Evolutionary conservation across 2,888 invertebrate species (phyloP), one percentile per base, ranked within the genome.

Genomic region (Hypomecis punctinalis): DNA sequence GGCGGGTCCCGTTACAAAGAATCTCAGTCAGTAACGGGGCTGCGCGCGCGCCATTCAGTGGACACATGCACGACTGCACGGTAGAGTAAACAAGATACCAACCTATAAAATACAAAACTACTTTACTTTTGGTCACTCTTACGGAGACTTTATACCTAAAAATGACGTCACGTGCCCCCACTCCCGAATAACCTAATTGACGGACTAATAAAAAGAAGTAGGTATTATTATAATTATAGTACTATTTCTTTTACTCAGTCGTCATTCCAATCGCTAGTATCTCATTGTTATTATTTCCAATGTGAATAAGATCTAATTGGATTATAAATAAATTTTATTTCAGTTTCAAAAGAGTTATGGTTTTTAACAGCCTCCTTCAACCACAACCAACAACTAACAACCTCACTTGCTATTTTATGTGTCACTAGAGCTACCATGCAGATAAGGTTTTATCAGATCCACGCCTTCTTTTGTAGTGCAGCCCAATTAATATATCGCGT

Each of bases 1-100:
- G 73, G n/a, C 54, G 66, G 64, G 76, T 87, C 80, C 88, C 88
- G 87, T 89, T 88, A 85, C 76, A 66, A 66, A 78, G 79, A 80
- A 78, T 84, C 84, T 83, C 84, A 84, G 80, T 83, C 76, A 77
- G 78, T 81, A 81, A 81, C 83, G 82, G 83, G 69, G 66, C 62
- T 68, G 64, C 71, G 70, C 76, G 77, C 74, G 70, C 39, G 40
- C 13, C 23, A 13, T 45, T 1, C 39, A 6, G 42, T 61, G 58
- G 58, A 58, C 66, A 58, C 54, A 55, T 36, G 48, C 46, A 35
- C 43, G 56, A 42, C 48, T 49, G 36, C 49, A 49, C 48, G 51
- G 51, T 10, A 51, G 56, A 56, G 51, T 56, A 56, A 62, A 51
- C 56, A 51, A 39, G 33, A 52, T n/a, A 39, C 13, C 3, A 10